These are phyloP conservation scores for Plebejus anna DNA, from an alignment of 2,888 invertebrate species.

Conservation along the genomic window DNA sequence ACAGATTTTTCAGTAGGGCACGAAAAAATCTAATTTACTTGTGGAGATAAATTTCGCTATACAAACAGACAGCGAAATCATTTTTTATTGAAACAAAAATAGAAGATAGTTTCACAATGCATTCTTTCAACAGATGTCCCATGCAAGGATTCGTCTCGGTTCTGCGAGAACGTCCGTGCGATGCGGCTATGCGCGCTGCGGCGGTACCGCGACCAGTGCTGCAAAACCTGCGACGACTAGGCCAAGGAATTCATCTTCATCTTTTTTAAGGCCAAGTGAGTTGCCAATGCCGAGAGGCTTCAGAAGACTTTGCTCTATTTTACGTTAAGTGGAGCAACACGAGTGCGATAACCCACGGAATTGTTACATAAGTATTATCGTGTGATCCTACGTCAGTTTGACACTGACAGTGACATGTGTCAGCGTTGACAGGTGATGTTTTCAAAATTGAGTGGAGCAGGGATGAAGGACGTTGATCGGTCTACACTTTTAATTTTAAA, in stretches of 20 bases:
- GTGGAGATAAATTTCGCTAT: background rate
- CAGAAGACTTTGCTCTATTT: background rate
- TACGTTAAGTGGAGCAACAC: background rate
- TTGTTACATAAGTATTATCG: slow-evolving; percentile 25
- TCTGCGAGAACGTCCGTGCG: slow-evolving; percentile 91
- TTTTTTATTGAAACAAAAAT: too few species aligned
- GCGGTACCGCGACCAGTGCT: slow-evolving; percentile 92
- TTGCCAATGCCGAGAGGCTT: too few species aligned
- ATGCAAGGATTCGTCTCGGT: slow-evolving; percentile 90
- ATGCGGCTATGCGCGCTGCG: slow-evolving; percentile 93
- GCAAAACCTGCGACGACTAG: slow-evolving; percentile 85
- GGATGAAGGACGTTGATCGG: background rate
- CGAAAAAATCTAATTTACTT: too few species aligned
- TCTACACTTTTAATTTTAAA: too few species aligned
- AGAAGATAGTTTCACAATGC: background rate
- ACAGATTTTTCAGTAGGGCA: too few species aligned
- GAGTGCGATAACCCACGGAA: slow-evolving; percentile 21
- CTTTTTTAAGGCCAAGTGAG: too few species aligned
- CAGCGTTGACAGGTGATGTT: background rate
- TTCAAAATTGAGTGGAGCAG: background rate
- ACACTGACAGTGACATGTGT: background rate
- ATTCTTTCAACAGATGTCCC: slow-evolving; percentile 78
- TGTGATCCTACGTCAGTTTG: slow-evolving; percentile 24
- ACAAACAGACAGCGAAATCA: too few species aligned
- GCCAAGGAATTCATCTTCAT: background rate